Evolutionary conservation across 1,140 invertebrate species (phyloP).

Genomic region (Varroa destructor): DNA sequence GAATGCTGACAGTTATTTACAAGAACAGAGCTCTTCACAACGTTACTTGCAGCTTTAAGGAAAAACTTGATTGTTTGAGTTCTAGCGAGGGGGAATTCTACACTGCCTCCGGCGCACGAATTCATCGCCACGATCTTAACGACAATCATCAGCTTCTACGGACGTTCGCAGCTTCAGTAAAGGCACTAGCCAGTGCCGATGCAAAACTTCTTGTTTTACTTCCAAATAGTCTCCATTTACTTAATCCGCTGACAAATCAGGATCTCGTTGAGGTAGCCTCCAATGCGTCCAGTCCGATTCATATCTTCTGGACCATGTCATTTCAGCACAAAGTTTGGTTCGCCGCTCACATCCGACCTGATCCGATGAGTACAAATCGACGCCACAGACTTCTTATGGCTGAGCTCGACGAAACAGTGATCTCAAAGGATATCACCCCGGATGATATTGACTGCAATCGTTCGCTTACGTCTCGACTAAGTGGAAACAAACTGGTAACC

Average conservation of each 20-base stretch:
- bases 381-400: constrained; percentile 15
- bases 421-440: constrained; percentile 1
- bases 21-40: too few species aligned
- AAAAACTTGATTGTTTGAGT: too few species aligned
- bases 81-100: too few species aligned
- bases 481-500: background rate
- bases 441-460: background rate
- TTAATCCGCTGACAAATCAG: background rate
- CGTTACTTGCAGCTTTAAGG: too few species aligned
- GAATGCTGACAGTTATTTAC: too few species aligned
- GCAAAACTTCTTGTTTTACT: constrained; percentile 8
- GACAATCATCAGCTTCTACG: background rate
- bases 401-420: background rate
- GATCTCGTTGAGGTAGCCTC: background rate
- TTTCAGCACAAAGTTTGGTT: background rate
- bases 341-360: background rate
- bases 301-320: constrained; percentile 21
- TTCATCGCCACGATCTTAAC: constrained; percentile 2
- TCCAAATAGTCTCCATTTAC: background rate
- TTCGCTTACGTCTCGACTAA: background rate
- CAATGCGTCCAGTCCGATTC: background rate
- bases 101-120: too few species aligned
- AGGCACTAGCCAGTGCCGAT: background rate
- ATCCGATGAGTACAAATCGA: background rate
- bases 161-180: background rate